Evolutionary conservation across 2,888 invertebrate species (phyloP), one percentile per base, ranked within the genome.

Genomic region (Dicyrtomina minuta): DNA sequence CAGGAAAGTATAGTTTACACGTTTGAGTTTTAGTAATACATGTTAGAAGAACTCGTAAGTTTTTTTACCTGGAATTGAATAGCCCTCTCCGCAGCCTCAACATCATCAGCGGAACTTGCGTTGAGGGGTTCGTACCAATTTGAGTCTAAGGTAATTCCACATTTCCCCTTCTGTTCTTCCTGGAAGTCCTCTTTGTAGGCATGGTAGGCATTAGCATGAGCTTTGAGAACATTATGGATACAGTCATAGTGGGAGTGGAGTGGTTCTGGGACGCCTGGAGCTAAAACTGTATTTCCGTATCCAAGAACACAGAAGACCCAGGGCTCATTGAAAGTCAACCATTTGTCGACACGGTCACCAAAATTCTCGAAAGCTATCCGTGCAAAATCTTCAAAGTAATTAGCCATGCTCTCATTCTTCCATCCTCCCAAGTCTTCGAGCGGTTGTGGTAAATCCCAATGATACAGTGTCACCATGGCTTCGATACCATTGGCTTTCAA

Each of bases 151-250:
- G 75, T 75, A 33, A 76, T 77, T 24, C 77, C 75, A 58, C 71
- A 82, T 27, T 41, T 41, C 53, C 78, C 79, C 27, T 71, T 43
- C 60, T 77, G 77, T 10, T 33, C 20, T 13, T 62, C 43, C 26
- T 75, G 84, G 76, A 84, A 90, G 75, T 85, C 82, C 44, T 83
- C 81, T 66, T 88, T 82, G 79, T 89, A 89, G 46, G 88, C 78
- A 65, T 84, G 84, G 79, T 87, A 90, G 2, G 84, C 87, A 67
- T 83, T 84, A 0, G 87, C 88, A 80, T 90, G 90, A 0, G 88
- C 87, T 68, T 86, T 81, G 22, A 90, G 80, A 62, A 87, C 81
- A 78, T 87, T 87, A 79, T 89, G 88, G 0, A 83, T 82, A 70
- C 88, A 88, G 59, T 86, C 79, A 80, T 90, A 90, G 65, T 86